phyloP scores from a whole-genome alignment of 2,888 invertebrate species.

The Heliconius cydno region DNA sequence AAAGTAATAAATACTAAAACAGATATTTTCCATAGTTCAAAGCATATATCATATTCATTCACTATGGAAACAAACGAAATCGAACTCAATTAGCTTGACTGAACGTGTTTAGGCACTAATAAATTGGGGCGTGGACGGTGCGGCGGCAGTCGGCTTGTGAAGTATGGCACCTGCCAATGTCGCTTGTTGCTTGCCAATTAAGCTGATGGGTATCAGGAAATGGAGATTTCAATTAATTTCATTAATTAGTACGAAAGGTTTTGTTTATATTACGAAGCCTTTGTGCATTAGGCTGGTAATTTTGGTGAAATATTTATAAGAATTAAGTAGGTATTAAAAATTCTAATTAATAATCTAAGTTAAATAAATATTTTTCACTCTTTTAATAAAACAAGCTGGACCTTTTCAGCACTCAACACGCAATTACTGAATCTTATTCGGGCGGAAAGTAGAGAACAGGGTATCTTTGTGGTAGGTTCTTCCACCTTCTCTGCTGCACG shows the following conservation, averaged over 20 bases:
- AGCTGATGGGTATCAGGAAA: constrained; percentile 11
- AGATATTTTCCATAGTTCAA: not conserved
- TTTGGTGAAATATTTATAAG: not conserved
- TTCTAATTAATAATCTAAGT: not conserved
- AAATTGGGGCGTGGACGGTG: constrained; percentile 28
- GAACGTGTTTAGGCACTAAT: constrained; percentile 33
- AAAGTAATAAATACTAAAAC: too few relatives aligned
- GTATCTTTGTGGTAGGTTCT: too few relatives aligned
- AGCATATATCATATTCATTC: not conserved
- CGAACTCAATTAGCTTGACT: constrained; percentile 21
- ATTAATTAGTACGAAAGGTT: constrained; percentile 17
- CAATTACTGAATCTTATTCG: not conserved
- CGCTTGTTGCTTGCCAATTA: constrained; percentile 24
- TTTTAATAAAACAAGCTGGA: not conserved
- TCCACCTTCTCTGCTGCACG: too few relatives aligned
- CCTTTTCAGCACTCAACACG: not conserved
- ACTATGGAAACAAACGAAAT: not conserved
- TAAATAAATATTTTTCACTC: not conserved
- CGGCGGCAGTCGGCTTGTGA: constrained; percentile 27
- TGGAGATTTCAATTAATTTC: constrained; percentile 18
- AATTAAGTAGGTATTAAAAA: not conserved
- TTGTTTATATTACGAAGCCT: constrained; percentile 1
- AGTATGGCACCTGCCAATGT: constrained; percentile 31
- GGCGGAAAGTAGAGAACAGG: not conserved
- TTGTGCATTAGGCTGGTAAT: not conserved